A percentile compares a stretch with the other conserved stretches of the same genome.
Evolutionary conservation across 1,140 invertebrate species (phyloP).

Genomic region (Drosophila athabasca): DNA sequence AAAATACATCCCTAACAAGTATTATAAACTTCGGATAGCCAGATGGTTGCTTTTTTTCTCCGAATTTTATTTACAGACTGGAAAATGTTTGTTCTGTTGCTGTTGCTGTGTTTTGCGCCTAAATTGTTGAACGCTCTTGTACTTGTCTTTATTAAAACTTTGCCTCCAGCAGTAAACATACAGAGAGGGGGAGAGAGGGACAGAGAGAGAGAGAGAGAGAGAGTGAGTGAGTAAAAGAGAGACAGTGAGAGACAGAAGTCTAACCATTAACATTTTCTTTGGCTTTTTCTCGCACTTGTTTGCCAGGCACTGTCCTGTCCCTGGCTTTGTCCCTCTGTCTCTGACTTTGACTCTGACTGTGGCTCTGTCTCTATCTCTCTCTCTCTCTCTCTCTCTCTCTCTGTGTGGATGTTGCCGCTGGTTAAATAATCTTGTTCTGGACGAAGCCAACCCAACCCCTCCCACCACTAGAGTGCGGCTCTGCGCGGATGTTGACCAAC

Average conservation of each 20-base stretch:
- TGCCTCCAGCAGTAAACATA: conserved; percentile 30
- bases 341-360: conserved; percentile 43
- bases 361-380: conserved; percentile 1
- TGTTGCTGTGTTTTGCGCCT: conserved; percentile 65
- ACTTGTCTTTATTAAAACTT: conserved; percentile 79
- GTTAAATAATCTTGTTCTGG: conserved; percentile 59
- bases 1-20: too few species aligned
- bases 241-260: conserved; percentile 7
- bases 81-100: conserved; percentile 63
- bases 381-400: conserved; percentile 1
- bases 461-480: conserved; percentile 22
- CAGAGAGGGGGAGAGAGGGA: not conserved
- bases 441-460: not conserved
- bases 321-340: conserved; percentile 46
- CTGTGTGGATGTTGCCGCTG: conserved; percentile 41
- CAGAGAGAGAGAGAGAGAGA: not conserved
- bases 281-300: conserved; percentile 41
- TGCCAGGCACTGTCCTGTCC: conserved; percentile 42
- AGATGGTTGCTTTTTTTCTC: too few species aligned
- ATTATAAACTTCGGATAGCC: too few species aligned
- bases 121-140: conserved; percentile 68
- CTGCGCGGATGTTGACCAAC: conserved; percentile 21
- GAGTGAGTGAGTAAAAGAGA: not conserved
- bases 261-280: conserved; percentile 67
- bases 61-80: conserved; percentile 60